These are phyloP conservation scores for Agrochola circellaris DNA, from an alignment of 2,888 invertebrate species.

Conservation along the genomic window DNA sequence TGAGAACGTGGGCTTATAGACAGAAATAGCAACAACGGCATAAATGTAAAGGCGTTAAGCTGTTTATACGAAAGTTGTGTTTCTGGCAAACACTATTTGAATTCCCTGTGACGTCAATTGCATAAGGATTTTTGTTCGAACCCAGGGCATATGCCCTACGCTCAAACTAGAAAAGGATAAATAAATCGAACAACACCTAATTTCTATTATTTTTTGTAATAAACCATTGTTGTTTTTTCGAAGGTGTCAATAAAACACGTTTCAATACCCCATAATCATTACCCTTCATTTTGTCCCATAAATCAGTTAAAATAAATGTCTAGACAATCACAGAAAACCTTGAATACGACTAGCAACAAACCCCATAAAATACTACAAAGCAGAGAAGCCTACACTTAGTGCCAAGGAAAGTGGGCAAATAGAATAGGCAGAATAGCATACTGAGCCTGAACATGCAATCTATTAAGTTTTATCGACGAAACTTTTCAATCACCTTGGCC, in stretches of 20 bases:
- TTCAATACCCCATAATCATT: background rate
- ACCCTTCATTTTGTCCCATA: background rate
- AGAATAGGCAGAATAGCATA: conserved; percentile 40
- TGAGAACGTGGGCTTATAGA: too few species aligned
- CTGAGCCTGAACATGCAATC: conserved; percentile 51
- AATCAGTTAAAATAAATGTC: background rate
- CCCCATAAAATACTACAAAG: conserved; percentile 31
- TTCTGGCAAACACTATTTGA: background rate
- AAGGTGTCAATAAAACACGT: background rate
- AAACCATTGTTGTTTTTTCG: background rate
- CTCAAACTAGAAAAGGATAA: background rate
- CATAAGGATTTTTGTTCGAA: too few species aligned
- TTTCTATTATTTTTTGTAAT: background rate
- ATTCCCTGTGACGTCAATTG: background rate
- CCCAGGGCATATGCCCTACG: too few species aligned
- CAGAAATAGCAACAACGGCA: background rate
- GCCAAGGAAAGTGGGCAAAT: conserved; percentile 37
- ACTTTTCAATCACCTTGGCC: conserved; percentile 57
- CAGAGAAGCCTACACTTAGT: conserved; percentile 41
- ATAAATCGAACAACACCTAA: background rate
- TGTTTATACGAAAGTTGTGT: background rate
- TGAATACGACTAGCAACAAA: conserved; percentile 7
- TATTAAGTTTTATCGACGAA: conserved; percentile 45
- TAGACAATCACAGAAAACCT: conserved; percentile 16
- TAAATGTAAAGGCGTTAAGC: background rate